Percentiles rank a stretch among this genome's conserved stretches.
These are phyloP conservation scores for Drosophila parabipectinata DNA, from an alignment of 1,140 invertebrate species.

Conservation along the genomic window DNA sequence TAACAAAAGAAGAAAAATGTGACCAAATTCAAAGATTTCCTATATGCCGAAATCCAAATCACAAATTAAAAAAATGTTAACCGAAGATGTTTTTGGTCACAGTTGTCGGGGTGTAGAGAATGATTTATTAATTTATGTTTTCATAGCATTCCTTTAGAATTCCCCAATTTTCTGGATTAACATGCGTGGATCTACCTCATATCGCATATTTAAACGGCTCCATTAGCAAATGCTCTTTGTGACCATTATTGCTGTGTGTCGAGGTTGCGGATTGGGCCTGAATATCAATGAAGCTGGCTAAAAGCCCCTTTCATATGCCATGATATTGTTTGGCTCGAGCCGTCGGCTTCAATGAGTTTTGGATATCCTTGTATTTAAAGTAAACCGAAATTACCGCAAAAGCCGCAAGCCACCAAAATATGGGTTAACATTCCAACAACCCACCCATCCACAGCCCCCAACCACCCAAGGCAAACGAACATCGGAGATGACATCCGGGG, in stretches of 20 bases:
- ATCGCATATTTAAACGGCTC: constrained; percentile 57
- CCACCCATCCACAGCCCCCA: neutral
- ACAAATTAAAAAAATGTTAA: no score
- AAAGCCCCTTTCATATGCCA: constrained; percentile 17
- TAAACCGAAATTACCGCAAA: constrained; percentile 47
- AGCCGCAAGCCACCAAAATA: constrained; percentile 54
- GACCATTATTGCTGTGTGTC: constrained; percentile 56
- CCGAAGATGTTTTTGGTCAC: no score
- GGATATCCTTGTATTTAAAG: constrained; percentile 10
- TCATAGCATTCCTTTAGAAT: neutral
- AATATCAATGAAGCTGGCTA: constrained; percentile 60
- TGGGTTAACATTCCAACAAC: constrained; percentile 35
- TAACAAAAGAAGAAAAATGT: no score
- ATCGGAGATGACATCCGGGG: constrained; percentile 49
- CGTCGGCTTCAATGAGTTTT: constrained; percentile 23
- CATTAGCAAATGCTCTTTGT: constrained; percentile 58
- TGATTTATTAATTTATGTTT: no score
- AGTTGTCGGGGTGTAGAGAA: no score
- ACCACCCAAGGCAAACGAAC: constrained; percentile 39
- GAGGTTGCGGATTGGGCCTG: constrained; percentile 44
- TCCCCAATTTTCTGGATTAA: constrained; percentile 31
- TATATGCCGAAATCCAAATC: no score
- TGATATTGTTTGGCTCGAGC: constrained; percentile 24
- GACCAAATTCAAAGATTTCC: no score
- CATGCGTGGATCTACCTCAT: constrained; percentile 42